Conservation (phyloP, 2,113 vertebrate genomes). For the Bubo bubo region DNA sequence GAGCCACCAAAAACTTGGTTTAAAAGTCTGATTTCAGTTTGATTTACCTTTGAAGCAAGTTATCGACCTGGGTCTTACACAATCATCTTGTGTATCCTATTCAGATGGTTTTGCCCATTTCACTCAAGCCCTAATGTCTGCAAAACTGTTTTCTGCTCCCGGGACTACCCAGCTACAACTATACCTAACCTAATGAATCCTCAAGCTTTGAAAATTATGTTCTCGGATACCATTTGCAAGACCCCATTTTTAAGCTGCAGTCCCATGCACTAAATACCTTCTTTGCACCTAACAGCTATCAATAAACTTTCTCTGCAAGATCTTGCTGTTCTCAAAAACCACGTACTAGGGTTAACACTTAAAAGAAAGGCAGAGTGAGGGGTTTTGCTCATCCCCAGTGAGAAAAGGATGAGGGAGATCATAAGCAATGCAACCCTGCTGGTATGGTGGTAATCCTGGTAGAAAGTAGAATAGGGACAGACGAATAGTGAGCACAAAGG, state of each 20-base stretch:
- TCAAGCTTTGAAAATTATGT: background rate
- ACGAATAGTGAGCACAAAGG: background rate
- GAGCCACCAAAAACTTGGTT: background rate
- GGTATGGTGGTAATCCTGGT: background rate
- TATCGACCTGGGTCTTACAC: background rate
- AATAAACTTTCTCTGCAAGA: background rate
- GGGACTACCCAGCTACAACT: background rate
- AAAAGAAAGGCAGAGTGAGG: fast-evolving
- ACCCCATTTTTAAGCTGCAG: background rate
- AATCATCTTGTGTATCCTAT: background rate
- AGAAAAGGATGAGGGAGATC: background rate
- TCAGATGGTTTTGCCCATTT: background rate
- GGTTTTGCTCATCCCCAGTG: background rate
- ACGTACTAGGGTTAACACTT: background rate
- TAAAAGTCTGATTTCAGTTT: background rate
- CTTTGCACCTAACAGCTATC: fast-evolving
- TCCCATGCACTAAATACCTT: fast-evolving
- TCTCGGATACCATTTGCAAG: background rate
- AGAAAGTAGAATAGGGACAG: background rate
- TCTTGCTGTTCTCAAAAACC: background rate
- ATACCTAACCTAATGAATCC: background rate
- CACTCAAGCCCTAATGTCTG: background rate
- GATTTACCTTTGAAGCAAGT: background rate
- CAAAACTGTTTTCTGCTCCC: background rate
- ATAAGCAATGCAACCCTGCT: background rate